A percentile compares a stretch with the other conserved stretches of the same genome.
Evolutionary conservation across 2,113 vertebrate species (phyloP).

Genomic region (Paradoxurus hermaphroditus): DNA sequence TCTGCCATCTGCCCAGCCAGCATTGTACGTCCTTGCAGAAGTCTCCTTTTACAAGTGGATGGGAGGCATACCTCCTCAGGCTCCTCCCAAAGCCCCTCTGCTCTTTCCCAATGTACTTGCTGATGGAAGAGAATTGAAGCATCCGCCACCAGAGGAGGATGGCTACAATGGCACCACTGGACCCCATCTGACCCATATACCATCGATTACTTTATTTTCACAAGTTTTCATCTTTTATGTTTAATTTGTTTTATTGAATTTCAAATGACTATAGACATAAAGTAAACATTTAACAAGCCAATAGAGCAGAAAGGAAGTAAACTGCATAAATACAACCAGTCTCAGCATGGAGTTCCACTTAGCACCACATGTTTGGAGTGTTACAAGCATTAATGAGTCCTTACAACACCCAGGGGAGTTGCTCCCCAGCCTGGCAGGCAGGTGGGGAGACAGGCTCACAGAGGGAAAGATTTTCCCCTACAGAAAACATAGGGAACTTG

Average conservation of each 20-base stretch:
- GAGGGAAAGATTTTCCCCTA: not conserved
- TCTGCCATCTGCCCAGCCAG: not conserved
- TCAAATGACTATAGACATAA: conserved; percentile 72
- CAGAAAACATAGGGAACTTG: not conserved
- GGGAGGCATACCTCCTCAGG: not conserved
- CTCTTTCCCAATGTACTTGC: fast-evolving
- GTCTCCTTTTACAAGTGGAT: not conserved
- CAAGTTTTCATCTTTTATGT: conserved; percentile 58
- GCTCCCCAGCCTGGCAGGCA: conserved; percentile 47
- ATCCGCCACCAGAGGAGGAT: not conserved
- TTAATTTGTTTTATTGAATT: conserved; percentile 78
- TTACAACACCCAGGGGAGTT: conserved; percentile 65
- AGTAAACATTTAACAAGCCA: conserved; percentile 76
- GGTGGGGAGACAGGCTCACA: conserved; percentile 43
- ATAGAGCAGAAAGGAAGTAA: conserved; percentile 74
- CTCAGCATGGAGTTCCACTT: conserved; percentile 75
- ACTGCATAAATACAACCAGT: conserved; percentile 50
- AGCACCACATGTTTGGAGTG: conserved; percentile 65
- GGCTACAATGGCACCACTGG: too few species aligned
- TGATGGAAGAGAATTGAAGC: not conserved
- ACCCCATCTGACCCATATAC: not conserved
- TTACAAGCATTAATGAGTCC: conserved; percentile 71
- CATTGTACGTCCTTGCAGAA: not conserved
- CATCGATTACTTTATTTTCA: conserved; percentile 14
- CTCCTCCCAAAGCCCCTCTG: not conserved